Conservation (phyloP, 2,113 vertebrate genomes). For the Crotalus horridus region DNA sequence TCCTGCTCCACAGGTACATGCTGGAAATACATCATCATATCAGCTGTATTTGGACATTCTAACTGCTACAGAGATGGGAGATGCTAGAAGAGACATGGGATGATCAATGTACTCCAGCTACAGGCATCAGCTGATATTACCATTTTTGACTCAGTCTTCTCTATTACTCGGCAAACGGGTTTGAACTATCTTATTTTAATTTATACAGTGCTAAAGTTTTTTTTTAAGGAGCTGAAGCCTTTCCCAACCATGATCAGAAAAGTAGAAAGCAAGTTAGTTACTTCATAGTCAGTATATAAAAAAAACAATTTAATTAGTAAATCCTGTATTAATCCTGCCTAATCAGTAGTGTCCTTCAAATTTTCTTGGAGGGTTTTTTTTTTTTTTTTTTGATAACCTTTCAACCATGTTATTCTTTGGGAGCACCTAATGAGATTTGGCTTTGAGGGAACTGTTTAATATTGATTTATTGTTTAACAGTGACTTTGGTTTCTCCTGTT, state of each 20-base stretch:
- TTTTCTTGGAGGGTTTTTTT: neutral
- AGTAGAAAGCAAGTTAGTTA: neutral
- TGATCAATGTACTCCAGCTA: neutral
- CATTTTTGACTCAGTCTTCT: neutral
- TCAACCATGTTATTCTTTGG: neutral
- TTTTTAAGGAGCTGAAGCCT: too few relatives aligned
- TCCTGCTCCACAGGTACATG: neutral
- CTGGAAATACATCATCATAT: neutral
- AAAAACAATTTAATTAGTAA: neutral
- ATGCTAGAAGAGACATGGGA: neutral
- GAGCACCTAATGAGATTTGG: neutral
- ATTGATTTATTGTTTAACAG: neutral
- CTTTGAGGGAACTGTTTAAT: neutral
- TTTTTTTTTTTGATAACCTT: too few relatives aligned
- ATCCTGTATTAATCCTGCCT: neutral
- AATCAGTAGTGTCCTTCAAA: neutral
- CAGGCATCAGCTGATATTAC: neutral
- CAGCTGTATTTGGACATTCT: neutral
- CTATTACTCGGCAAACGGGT: neutral
- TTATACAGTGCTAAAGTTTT: too few relatives aligned
- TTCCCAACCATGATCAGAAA: neutral
- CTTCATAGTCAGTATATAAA: neutral
- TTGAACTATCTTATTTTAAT: neutral
- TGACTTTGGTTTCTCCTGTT: neutral
- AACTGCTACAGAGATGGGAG: neutral